These are phyloP conservation scores for Platycheirus albimanus DNA, from an alignment of 2,888 invertebrate genomes.

Conservation along the genomic window DNA sequence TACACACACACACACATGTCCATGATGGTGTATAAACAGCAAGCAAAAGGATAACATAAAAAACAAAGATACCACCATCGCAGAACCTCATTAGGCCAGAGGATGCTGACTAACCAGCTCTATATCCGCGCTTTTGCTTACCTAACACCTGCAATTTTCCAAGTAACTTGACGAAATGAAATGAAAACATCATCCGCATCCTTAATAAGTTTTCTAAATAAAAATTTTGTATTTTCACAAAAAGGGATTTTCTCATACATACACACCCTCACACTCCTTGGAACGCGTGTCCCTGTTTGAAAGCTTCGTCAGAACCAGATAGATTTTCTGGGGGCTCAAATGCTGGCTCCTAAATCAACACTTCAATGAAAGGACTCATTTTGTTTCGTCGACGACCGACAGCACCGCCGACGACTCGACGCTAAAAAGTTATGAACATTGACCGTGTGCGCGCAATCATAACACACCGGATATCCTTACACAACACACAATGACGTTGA, in stretches of 20 bases:
- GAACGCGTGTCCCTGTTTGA: conserved; percentile 14
- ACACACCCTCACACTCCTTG: conserved; percentile 4
- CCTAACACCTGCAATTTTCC: conserved; percentile 71
- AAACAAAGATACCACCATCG: background rate
- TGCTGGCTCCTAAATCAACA: conserved; percentile 47
- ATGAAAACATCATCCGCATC: conserved; percentile 68
- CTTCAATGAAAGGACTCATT: conserved; percentile 40
- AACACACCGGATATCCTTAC: conserved; percentile 73
- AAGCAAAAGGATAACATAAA: background rate
- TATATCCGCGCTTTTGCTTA: conserved; percentile 36
- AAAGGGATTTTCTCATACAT: conserved; percentile 18
- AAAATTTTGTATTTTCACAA: conserved; percentile 27
- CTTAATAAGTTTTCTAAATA: conserved; percentile 73
- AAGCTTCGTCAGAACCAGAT: background rate
- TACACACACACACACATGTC: background rate
- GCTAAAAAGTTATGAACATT: conserved; percentile 54
- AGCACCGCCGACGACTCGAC: background rate
- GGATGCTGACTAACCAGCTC: conserved; percentile 61
- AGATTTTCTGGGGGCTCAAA: conserved; percentile 21
- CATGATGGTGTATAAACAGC: background rate
- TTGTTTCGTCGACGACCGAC: conserved; percentile 28
- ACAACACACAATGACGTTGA: conserved; percentile 68
- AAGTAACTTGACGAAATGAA: conserved; percentile 73
- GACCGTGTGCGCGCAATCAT: conserved; percentile 74
- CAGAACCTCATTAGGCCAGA: conserved; percentile 59